These are phyloP conservation scores for Cyclina sinensis DNA, from an alignment of 1,140 invertebrate genomes.

Conservation along the genomic window DNA sequence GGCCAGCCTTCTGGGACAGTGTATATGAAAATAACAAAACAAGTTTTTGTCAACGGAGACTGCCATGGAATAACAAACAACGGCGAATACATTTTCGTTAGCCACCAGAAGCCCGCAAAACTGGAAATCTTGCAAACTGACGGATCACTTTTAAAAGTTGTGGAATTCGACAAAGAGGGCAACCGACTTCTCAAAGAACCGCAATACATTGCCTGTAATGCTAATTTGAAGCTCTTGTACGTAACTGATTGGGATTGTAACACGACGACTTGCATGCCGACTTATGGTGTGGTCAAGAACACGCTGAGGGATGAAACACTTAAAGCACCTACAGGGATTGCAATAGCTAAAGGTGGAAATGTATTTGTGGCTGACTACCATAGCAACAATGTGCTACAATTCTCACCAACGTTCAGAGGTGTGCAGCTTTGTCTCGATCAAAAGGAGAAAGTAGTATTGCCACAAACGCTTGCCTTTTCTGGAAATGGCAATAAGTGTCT, in stretches of 20 bases:
- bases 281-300: neutral
- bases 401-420: neutral
- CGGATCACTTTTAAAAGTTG: neutral
- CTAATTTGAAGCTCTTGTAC: neutral
- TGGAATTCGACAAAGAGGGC: neutral
- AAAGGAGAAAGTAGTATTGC: neutral
- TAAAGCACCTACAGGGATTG: neutral
- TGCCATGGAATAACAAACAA: neutral
- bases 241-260: neutral
- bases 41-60: neutral
- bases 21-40: neutral
- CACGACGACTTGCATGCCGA: neutral
- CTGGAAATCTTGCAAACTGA: neutral
- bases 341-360: constrained; percentile 1
- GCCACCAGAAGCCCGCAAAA: neutral
- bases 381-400: neutral
- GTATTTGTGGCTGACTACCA: neutral
- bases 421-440: neutral
- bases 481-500: neutral
- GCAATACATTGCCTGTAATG: neutral
- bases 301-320: neutral
- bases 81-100: neutral
- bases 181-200: neutral
- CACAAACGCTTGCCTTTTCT: neutral
- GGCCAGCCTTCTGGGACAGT: neutral